phyloP scores from a whole-genome alignment of 2,888 invertebrate genomes.

The Choristoneura rosaceana region DNA sequence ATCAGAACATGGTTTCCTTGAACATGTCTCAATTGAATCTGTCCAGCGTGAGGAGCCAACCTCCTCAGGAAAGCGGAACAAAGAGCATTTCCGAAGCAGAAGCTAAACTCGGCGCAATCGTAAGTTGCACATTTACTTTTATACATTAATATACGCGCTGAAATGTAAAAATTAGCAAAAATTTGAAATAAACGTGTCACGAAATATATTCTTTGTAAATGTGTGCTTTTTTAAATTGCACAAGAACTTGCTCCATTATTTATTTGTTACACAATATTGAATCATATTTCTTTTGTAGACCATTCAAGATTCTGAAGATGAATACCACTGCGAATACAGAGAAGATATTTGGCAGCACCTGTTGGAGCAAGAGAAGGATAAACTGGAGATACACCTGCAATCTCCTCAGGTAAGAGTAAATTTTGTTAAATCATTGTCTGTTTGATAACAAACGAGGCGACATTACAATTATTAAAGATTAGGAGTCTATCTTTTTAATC shows the following conservation, averaged over 20 bases:
- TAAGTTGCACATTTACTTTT: slow-evolving; percentile 54
- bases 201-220: slow-evolving; percentile 52
- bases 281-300: slow-evolving; percentile 50
- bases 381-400: slow-evolving; percentile 74
- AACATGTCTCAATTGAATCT: slow-evolving; percentile 78
- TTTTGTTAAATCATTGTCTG: slow-evolving; percentile 35
- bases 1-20: slow-evolving; percentile 72
- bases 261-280: slow-evolving; percentile 49
- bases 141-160: not conserved
- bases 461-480: not conserved
- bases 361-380: slow-evolving; percentile 73
- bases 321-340: slow-evolving; percentile 74
- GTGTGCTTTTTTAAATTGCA: slow-evolving; percentile 1
- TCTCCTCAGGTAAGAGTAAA: slow-evolving; percentile 75
- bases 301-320: slow-evolving; percentile 67
- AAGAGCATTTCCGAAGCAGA: slow-evolving; percentile 61
- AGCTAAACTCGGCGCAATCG: slow-evolving; percentile 64
- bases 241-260: slow-evolving; percentile 2
- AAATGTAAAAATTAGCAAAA: not conserved
- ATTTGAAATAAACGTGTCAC: slow-evolving; percentile 50
- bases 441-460: slow-evolving; percentile 29
- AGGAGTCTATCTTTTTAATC: too few species aligned
- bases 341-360: slow-evolving; percentile 78
- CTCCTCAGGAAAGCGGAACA: slow-evolving; percentile 59
- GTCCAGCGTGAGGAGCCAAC: slow-evolving; percentile 69